phyloP scores from a whole-genome alignment of 1,140 invertebrate species.

The Periplaneta americana region DNA sequence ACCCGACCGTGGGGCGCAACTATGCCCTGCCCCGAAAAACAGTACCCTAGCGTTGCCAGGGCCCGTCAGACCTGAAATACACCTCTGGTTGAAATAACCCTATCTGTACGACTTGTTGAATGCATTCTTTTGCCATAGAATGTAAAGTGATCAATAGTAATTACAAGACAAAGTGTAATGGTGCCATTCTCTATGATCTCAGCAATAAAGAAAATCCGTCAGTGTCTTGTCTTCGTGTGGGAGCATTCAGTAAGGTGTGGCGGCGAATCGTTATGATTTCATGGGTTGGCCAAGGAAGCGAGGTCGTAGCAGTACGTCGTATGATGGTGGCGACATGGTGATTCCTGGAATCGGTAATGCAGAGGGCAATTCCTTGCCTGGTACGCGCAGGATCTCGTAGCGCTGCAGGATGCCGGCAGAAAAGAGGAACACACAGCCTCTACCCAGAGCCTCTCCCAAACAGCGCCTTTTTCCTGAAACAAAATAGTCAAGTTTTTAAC shows the following conservation, averaged over 20 bases:
- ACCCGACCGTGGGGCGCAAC: no score
- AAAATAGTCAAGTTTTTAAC: no score
- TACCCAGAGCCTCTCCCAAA: constrained; percentile 68
- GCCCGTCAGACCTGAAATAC: no score
- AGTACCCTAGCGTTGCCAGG: no score
- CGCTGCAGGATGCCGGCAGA: constrained; percentile 62
- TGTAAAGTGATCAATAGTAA: no score
- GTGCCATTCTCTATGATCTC: not conserved
- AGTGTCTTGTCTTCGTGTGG: no score
- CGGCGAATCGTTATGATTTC: not conserved
- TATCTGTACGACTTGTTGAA: no score
- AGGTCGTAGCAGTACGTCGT: constrained; percentile 16
- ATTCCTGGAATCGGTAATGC: constrained; percentile 30
- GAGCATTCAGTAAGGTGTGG: not conserved
- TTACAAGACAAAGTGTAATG: no score
- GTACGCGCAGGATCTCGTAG: constrained; percentile 36
- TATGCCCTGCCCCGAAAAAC: no score
- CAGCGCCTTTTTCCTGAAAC: constrained; percentile 68
- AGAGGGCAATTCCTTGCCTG: constrained; percentile 29
- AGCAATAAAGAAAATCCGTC: not conserved
- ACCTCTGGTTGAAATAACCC: no score
- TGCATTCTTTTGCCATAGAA: no score
- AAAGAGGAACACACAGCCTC: constrained; percentile 64
- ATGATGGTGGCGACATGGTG: constrained; percentile 34
- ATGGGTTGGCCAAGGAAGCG: not conserved